phyloP scores from a whole-genome alignment of 2,113 vertebrate genomes.

The Chloroceryle aenea region DNA sequence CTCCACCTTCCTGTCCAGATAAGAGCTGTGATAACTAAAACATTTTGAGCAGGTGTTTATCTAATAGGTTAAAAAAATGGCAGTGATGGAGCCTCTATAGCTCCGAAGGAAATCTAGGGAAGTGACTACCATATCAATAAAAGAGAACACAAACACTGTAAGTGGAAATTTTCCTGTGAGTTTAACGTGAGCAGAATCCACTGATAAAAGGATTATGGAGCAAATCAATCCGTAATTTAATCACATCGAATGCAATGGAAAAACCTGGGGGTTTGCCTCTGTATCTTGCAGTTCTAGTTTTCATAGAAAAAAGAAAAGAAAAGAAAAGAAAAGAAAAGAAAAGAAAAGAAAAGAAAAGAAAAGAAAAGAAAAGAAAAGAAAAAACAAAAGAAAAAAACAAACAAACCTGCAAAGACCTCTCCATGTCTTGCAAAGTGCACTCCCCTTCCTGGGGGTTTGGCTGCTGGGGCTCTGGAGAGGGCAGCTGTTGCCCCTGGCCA shows the following conservation, averaged over 20 bases:
- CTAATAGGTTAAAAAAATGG: not conserved
- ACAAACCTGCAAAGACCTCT: not conserved
- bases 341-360: too few relatives aligned
- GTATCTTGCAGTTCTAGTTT: not conserved
- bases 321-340: too few relatives aligned
- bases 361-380: too few relatives aligned
- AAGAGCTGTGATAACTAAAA: not conserved
- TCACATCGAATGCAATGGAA: not conserved
- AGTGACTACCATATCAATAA: not conserved
- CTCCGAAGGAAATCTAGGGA: not conserved
- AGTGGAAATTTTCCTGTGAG: not conserved
- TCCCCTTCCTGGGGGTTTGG: accelerated
- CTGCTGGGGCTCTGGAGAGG: not conserved
- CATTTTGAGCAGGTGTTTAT: not conserved
- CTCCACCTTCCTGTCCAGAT: not conserved
- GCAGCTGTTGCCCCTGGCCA: accelerated
- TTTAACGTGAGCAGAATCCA: not conserved
- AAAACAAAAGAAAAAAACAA: not conserved
- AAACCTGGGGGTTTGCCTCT: not conserved
- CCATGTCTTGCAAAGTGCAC: accelerated
- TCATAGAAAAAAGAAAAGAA: not conserved
- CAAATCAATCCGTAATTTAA: not conserved
- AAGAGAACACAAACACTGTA: not conserved
- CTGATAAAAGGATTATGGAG: not conserved
- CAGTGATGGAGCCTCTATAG: not conserved